Evolutionary conservation across 2,888 invertebrate genomes (phyloP).

Genomic region (Sussaba pulchella): DNA sequence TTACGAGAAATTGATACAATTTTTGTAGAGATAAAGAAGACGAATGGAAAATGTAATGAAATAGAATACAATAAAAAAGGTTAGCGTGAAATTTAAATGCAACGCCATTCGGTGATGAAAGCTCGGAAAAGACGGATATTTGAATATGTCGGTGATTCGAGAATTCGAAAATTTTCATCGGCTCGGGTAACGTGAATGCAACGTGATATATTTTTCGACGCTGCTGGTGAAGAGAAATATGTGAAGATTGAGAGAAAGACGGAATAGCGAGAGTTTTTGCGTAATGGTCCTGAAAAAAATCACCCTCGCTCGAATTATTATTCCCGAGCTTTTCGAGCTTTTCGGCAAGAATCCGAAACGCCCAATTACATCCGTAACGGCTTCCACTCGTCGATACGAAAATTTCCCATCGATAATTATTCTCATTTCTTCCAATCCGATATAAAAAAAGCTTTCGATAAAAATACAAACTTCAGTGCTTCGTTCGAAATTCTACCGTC

Average conservation of each 20-base stretch:
- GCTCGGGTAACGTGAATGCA: too few relatives aligned
- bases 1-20: too few relatives aligned
- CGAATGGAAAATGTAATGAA: too few relatives aligned
- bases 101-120: not conserved
- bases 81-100: not conserved
- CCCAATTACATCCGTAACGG: constrained; percentile 3
- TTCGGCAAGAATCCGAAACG: constrained; percentile 8
- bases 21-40: too few relatives aligned
- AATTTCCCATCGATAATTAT: not conserved
- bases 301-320: not conserved
- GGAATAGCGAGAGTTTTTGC: constrained; percentile 11
- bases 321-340: not conserved
- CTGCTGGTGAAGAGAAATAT: not conserved
- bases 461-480: not conserved
- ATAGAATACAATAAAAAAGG: not conserved
- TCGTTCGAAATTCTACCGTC: constrained; percentile 8
- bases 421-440: too few relatives aligned
- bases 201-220: too few relatives aligned
- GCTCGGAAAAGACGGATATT: constrained; percentile 11
- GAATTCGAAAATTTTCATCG: not conserved
- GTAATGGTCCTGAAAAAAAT: not conserved
- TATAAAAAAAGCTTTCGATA: not conserved
- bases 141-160: not conserved
- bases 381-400: constrained; percentile 17
- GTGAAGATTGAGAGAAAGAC: constrained; percentile 25